A percentile compares a stretch with the other conserved stretches of the same genome.
Evolutionary conservation across 2,888 invertebrate species (phyloP).

Genomic region (Sarcophaga subvicina): DNA sequence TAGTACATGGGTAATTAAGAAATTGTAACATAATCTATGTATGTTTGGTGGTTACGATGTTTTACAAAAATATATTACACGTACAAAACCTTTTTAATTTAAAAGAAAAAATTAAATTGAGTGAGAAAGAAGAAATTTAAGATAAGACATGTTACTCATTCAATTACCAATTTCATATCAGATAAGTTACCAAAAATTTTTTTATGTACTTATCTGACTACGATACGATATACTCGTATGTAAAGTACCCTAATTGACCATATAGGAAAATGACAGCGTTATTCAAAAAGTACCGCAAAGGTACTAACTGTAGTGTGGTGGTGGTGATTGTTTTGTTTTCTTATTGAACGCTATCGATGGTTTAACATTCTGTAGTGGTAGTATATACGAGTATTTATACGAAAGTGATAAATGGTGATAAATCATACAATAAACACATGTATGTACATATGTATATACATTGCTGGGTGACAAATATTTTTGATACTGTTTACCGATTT

Average conservation of each 20-base stretch:
- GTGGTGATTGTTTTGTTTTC: background rate
- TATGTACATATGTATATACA: background rate
- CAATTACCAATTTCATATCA: no score
- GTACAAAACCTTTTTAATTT: no score
- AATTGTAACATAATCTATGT: no score
- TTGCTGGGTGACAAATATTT: slow-evolving; percentile 48
- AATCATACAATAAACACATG: background rate
- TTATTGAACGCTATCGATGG: slow-evolving; percentile 3
- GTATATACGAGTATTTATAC: background rate
- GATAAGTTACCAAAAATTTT: no score
- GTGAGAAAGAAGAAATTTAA: no score
- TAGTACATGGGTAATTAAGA: no score
- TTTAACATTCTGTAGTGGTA: background rate
- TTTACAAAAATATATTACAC: no score
- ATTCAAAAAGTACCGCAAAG: background rate
- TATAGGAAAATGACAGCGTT: background rate
- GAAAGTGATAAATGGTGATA: slow-evolving; percentile 11
- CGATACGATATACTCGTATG: background rate
- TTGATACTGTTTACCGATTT: slow-evolving; percentile 30
- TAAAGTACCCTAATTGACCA: background rate
- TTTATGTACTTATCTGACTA: no score
- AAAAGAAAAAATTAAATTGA: no score
- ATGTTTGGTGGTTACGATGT: no score
- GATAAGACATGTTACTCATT: no score
- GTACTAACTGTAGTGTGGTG: background rate